A percentile compares a stretch with the other conserved stretches of the same genome.
phyloP scores from a whole-genome alignment of 2,888 invertebrate species.

The Callyntrura sp. region DNA sequence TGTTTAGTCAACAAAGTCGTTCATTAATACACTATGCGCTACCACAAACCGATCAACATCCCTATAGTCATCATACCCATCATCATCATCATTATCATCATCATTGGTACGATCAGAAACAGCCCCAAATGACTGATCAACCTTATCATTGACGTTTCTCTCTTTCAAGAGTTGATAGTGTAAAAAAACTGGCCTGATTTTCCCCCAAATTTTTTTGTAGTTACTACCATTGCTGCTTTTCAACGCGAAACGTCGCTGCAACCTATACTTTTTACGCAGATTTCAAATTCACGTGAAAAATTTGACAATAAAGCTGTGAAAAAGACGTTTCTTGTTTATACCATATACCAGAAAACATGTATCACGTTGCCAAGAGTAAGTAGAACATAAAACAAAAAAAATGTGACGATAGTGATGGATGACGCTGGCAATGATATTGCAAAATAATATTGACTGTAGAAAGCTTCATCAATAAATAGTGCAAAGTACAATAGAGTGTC shows the following conservation, averaged over 20 bases:
- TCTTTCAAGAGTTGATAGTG: slow-evolving; percentile 25
- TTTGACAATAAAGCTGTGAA: background rate
- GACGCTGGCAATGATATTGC: slow-evolving; percentile 18
- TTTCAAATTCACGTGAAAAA: slow-evolving; percentile 32
- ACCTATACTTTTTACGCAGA: slow-evolving; percentile 24
- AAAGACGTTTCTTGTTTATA: background rate
- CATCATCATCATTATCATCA: slow-evolving; percentile 37
- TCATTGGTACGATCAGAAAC: slow-evolving; percentile 11
- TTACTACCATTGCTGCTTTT: background rate
- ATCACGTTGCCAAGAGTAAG: slow-evolving; percentile 1
- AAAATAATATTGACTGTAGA: slow-evolving; percentile 47
- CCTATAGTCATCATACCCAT: too few species aligned
- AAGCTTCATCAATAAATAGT: slow-evolving; percentile 45
- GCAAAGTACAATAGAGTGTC: too few species aligned
- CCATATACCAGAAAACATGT: background rate
- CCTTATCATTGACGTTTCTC: slow-evolving; percentile 70
- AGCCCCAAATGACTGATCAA: slow-evolving; percentile 74
- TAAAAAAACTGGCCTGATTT: slow-evolving; percentile 51
- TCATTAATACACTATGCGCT: background rate
- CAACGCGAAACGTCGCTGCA: background rate
- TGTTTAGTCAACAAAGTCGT: slow-evolving; percentile 51
- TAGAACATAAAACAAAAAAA: slow-evolving; percentile 54
- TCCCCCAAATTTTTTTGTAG: background rate
- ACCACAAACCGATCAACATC: slow-evolving; percentile 17
- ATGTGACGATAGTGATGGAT: slow-evolving; percentile 20